phyloP scores from a whole-genome alignment of 2,888 invertebrate genomes.

The Hololepta plana region DNA sequence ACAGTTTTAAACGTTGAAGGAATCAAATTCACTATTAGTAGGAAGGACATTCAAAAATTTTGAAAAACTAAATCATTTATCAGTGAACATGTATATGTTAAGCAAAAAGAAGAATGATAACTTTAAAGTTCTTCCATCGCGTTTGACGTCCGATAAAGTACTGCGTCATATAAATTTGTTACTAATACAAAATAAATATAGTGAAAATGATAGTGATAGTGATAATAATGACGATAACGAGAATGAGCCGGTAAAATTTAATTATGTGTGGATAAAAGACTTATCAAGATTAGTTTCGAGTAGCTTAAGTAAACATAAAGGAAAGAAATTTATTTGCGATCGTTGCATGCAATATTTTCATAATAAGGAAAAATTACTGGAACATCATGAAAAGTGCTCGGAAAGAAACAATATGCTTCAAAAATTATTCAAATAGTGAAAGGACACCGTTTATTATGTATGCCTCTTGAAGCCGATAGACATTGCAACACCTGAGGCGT shows the following conservation, averaged over 20 bases:
- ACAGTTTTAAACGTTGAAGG: no score
- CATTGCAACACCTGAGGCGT: no score
- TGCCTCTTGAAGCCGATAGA: no score
- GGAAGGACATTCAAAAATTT: no score
- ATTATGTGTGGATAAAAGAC: slow-evolving; percentile 1
- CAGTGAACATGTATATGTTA: neutral
- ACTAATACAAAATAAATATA: slow-evolving; percentile 1
- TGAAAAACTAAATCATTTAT: slow-evolving; percentile 1
- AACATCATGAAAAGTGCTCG: neutral
- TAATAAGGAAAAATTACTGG: neutral
- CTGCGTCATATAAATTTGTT: neutral
- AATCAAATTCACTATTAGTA: no score
- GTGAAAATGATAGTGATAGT: neutral
- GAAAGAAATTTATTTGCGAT: slow-evolving; percentile 1
- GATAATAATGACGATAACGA: no score
- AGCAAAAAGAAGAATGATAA: neutral
- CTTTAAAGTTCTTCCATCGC: neutral
- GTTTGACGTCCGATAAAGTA: neutral
- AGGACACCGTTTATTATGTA: no score
- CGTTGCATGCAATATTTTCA: slow-evolving; percentile 1
- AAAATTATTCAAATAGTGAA: no score
- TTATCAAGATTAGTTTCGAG: neutral
- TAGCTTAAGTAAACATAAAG: neutral
- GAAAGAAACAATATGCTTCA: neutral
- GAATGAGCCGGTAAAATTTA: no score